Evolutionary conservation across 2,888 invertebrate species (phyloP), one percentile per base, ranked within the genome.

Genomic region (Trichacis sp.): DNA sequence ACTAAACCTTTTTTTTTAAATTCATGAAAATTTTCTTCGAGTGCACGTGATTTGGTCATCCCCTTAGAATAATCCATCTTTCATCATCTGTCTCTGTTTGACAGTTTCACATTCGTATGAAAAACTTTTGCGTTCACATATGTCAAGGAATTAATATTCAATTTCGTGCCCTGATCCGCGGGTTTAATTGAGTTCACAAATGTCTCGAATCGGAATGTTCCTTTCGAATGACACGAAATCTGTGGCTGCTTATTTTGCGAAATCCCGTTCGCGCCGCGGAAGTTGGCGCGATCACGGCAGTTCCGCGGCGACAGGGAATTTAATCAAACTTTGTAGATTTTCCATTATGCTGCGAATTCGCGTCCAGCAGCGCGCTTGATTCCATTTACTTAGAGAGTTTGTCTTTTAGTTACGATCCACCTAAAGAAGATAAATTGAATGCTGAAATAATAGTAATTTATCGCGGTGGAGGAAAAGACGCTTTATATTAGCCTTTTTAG

Each of bases 281-380:
- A 67, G 63, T 67, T 60, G 58, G 48, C 57, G 55, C 66, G 58
- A 66, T 62, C 66, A 51, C 30, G 56, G 54, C 60, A 63, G 54
- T 62, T 61, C 60, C 56, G 56, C 62, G 61, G 56, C 29, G 58
- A 66, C 61, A 58, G 64, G 53, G 55, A 69, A 70, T 76, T 78
- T 77, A 79, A 80, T 78, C 74, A 77, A 78, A 78, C 76, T 78
- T 73, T 53, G 69, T 69, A 66, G 74, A 78, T 79, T 79, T 78
- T 77, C 79, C 73, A 77, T 79, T 77, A 78, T 77, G 70, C 65
- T 61, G 66, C 72, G 75, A 76, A 73, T 77, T 74, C 67, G 69
- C 71, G 71, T 72, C 69, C 71, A 52, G 60, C 70, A 63, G 64
- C 73, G 73, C 68, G 72, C 72, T 73, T 77, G 73, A 75, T 77